Evolutionary conservation across 92 coral and sea anemone species (phyloP).

Genomic region (Chrysogorgia sp.): DNA sequence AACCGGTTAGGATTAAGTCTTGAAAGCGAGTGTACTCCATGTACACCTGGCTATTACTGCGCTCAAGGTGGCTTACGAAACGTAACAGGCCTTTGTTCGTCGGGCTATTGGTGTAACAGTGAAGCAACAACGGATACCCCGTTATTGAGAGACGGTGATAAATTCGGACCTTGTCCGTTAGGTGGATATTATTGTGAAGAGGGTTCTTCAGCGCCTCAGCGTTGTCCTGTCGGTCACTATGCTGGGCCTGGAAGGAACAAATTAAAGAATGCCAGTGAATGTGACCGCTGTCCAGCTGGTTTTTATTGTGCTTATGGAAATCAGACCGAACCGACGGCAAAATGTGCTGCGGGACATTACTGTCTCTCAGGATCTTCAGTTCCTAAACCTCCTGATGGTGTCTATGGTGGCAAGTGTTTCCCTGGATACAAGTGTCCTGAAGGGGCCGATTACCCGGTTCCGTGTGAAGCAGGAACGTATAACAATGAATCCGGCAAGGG

Average conservation of each 20-base stretch:
- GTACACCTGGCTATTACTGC: constrained; percentile 83
- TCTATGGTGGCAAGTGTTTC: constrained; percentile 84
- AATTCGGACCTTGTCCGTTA: constrained; percentile 85
- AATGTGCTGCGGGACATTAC: constrained; percentile 79
- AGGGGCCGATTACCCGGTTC: constrained; percentile 75
- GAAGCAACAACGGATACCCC: constrained; percentile 70
- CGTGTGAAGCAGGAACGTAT: constrained; percentile 79
- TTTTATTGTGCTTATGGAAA: constrained; percentile 78
- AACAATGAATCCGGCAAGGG: constrained; percentile 83
- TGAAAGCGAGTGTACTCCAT: constrained; percentile 70
- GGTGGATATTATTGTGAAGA: constrained; percentile 84
- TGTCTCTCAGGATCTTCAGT: constrained; percentile 86
- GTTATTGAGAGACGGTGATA: constrained; percentile 43
- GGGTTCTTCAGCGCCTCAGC: constrained; percentile 63
- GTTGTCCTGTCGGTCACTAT: constrained; percentile 82
- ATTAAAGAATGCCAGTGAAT: constrained; percentile 64
- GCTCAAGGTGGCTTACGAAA: constrained; percentile 60
- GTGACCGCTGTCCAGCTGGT: constrained; percentile 84
- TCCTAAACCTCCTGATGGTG: constrained; percentile 62
- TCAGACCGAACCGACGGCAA: constrained; percentile 63
- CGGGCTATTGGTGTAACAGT: constrained; percentile 83
- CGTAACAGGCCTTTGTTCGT: constrained; percentile 71
- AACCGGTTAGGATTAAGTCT: constrained; percentile 64
- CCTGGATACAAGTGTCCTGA: constrained; percentile 79
- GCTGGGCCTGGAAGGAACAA: constrained; percentile 69